A percentile compares a stretch with the other conserved stretches of the same genome.
These are phyloP conservation scores for Leptopterna dolabrata DNA, from an alignment of 2,888 invertebrate genomes.

Conservation along the genomic window DNA sequence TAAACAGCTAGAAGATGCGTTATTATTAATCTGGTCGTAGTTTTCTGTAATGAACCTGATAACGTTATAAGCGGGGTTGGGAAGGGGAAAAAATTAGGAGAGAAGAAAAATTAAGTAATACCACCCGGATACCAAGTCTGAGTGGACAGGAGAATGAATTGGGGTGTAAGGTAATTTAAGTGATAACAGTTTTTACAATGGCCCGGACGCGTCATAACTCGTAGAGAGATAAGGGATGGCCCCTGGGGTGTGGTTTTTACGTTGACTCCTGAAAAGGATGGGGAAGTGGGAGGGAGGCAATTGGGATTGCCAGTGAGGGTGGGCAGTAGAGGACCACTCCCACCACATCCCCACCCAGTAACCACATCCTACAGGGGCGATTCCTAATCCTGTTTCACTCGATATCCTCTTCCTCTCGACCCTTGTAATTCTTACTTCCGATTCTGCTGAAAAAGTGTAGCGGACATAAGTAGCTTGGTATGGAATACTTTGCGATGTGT, in stretches of 20 bases:
- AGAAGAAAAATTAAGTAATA: slow-evolving; percentile 26
- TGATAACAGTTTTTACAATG: slow-evolving; percentile 44
- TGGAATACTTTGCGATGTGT: too few relatives aligned
- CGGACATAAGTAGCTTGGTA: too few relatives aligned
- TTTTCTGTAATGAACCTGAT: background rate
- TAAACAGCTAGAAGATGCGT: too few relatives aligned
- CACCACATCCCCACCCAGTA: background rate
- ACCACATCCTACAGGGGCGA: background rate
- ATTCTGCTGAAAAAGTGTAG: too few relatives aligned
- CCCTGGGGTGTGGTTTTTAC: slow-evolving; percentile 27
- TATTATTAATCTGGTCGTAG: background rate
- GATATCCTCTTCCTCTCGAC: background rate
- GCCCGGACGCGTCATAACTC: slow-evolving; percentile 29
- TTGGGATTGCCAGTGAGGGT: background rate
- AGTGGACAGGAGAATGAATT: slow-evolving; percentile 27
- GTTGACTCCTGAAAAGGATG: background rate
- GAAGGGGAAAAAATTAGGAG: background rate
- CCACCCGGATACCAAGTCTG: background rate
- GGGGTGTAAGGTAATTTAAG: slow-evolving; percentile 42
- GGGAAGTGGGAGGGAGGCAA: background rate
- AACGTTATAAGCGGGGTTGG: background rate
- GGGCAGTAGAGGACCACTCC: background rate
- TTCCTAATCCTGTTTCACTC: background rate
- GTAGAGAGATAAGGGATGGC: slow-evolving; percentile 36
- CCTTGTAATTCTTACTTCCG: background rate